These are phyloP conservation scores for Drosophila kanapiae DNA, from an alignment of 1,140 invertebrate species.

Conservation along the genomic window DNA sequence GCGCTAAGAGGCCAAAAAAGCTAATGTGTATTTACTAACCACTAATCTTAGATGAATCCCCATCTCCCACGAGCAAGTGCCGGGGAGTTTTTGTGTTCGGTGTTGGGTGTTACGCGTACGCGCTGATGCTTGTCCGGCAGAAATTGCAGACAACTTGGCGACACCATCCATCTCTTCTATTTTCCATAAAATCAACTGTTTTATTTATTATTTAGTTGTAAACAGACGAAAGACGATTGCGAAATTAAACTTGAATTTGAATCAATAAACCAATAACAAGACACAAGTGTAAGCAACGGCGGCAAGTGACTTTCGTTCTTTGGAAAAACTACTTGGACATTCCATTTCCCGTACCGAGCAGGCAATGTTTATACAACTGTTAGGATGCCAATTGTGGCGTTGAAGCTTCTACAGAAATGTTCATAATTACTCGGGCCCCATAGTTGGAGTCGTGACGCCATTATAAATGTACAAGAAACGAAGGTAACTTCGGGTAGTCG, in stretches of 20 bases:
- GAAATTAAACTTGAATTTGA: constrained; percentile 40
- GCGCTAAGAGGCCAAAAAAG: constrained; percentile 85
- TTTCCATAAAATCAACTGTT: constrained; percentile 46
- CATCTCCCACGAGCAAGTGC: constrained; percentile 28
- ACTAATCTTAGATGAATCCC: constrained; percentile 35
- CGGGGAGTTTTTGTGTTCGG: background rate
- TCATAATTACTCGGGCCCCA: background rate
- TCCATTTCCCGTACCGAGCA: too few relatives aligned
- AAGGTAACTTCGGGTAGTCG: background rate
- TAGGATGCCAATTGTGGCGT: background rate
- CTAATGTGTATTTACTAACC: constrained; percentile 12
- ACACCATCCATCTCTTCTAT: constrained; percentile 7
- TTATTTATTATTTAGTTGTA: constrained; percentile 79
- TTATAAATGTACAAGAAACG: background rate
- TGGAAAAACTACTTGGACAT: background rate
- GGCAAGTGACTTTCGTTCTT: background rate
- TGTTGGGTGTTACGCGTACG: constrained; percentile 23
- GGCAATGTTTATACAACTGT: background rate
- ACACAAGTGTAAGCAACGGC: constrained; percentile 7
- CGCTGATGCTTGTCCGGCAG: constrained; percentile 8
- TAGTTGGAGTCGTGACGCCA: background rate
- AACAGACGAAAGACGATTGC: constrained; percentile 29
- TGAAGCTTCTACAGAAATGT: background rate
- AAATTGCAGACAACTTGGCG: background rate
- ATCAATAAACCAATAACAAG: constrained; percentile 43